Evolutionary conservation across 2,888 invertebrate species (phyloP).

Genomic region (Sisyra nigra): DNA sequence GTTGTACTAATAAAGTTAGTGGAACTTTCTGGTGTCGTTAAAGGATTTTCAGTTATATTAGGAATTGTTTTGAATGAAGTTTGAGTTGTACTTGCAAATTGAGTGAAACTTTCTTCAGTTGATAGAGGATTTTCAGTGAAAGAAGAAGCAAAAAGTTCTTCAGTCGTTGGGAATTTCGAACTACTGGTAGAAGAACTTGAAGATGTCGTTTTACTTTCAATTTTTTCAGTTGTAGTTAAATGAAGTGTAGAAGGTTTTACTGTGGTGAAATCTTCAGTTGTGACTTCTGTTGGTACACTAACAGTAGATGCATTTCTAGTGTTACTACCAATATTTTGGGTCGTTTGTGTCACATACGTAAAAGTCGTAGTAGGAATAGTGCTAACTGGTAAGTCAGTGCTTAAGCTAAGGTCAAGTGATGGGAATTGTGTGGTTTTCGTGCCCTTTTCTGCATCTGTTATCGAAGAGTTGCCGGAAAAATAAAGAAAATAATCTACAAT

Average conservation of each 20-base stretch:
- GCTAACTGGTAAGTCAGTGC: slow-evolving; percentile 6
- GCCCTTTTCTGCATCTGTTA: slow-evolving; percentile 8
- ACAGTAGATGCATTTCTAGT: slow-evolving; percentile 8
- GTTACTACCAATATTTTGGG: slow-evolving; percentile 1
- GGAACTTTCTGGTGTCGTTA: slow-evolving; percentile 7
- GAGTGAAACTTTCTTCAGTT: not conserved
- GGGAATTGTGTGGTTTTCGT: slow-evolving; percentile 2
- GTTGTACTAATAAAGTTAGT: slow-evolving; percentile 7
- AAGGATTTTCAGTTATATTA: not conserved
- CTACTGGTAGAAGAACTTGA: too few relatives aligned
- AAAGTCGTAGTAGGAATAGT: slow-evolving; percentile 13
- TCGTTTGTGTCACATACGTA: not conserved
- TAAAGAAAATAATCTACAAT: slow-evolving; percentile 4
- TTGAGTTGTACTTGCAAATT: not conserved
- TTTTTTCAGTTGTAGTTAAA: slow-evolving; percentile 7
- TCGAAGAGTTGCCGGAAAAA: slow-evolving; percentile 7
- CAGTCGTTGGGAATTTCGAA: too few relatives aligned
- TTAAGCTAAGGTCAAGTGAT: too few relatives aligned
- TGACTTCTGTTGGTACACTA: slow-evolving; percentile 7
- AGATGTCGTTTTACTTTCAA: not conserved
- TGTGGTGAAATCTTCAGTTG: slow-evolving; percentile 4
- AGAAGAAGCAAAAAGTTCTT: not conserved
- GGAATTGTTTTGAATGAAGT: not conserved
- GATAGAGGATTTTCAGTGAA: not conserved
- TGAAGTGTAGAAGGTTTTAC: slow-evolving; percentile 9